These are phyloP conservation scores for Nasua narica DNA, from an alignment of 2,797 vertebrate genomes.

Conservation along the genomic window DNA sequence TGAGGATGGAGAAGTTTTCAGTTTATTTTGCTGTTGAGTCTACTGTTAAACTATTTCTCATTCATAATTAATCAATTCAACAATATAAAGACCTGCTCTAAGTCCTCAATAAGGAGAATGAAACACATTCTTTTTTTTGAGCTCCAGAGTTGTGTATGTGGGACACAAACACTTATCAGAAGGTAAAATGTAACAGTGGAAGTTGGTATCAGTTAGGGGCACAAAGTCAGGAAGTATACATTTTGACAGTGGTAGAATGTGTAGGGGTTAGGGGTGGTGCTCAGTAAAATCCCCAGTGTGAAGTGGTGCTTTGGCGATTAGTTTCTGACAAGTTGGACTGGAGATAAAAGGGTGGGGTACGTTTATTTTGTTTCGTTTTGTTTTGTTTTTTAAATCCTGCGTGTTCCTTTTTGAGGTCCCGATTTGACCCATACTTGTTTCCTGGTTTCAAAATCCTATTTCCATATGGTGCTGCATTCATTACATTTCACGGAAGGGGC, in stretches of 20 bases:
- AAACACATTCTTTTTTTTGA: not conserved
- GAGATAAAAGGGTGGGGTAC: not conserved
- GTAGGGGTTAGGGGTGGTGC: too few relatives aligned
- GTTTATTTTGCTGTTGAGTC: not conserved
- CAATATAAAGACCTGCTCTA: not conserved
- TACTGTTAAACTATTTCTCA: not conserved
- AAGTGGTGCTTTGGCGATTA: not conserved
- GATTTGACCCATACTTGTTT: not conserved
- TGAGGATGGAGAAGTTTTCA: not conserved
- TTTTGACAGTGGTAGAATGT: not conserved
- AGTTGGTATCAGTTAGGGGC: not conserved
- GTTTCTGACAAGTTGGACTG: not conserved
- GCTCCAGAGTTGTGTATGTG: not conserved
- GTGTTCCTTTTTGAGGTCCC: not conserved
- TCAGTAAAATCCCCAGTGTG: not conserved
- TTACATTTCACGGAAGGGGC: not conserved
- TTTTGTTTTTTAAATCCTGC: not conserved
- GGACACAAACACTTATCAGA: not conserved
- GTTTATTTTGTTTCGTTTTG: not conserved
- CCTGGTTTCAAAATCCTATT: not conserved
- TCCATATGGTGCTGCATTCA: not conserved
- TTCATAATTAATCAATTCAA: not conserved
- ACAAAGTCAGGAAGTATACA: not conserved
- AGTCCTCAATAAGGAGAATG: not conserved
- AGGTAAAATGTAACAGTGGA: not conserved